Base-by-base conservation (phyloP, 2,888 invertebrate genomes). In the Thereva unica region DNA sequence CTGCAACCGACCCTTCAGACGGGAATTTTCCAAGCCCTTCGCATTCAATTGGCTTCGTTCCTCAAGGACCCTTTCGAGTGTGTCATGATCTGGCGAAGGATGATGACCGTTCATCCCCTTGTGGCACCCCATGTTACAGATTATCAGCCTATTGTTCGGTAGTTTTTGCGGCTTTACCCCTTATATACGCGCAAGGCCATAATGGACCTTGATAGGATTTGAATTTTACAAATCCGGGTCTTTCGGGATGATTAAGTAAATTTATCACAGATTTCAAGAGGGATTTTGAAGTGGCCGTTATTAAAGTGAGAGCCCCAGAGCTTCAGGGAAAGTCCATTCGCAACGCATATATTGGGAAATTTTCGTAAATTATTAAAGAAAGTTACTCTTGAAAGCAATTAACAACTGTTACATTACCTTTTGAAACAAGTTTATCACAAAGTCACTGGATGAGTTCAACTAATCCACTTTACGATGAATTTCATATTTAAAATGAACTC, bases 101-200 rank as follows among this genome's bases (percentile, higher is more conserved):
- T 45, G 35, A 47, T 47, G 47, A 47, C 57, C 47, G 47, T 49
- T 23, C 50, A 10, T 10, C 23, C 12, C 7, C 23, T 12, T 49
- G 9, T 12, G 4, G 10, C 50, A 23, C 40, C 50, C 50, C 41
- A 56, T 6, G 23, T 34, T 34, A 5, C 10, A 38, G 63, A 64
- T 68, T 57, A 66, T 54, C 6, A 10, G 50, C 41, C 66, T 68
- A 66, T 68, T 68, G 68, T 68, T 68, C 57, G 66, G 68, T 66
- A 57, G 68, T 68, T 68, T 67, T 66, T 66, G 50, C 49, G 23
- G 68, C 52, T 64, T 66, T 55, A 64, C 61, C 55, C 49, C 49
- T 40, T 34, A 37, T 53, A 42, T 49, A n/a, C n/a, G 57, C 2
- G 23, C 23, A 65, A 34, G 41, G 47, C 50, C 50, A 65, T 64